These are phyloP conservation scores for Melanostigma gelatinosum DNA, from an alignment of 2,113 vertebrate genomes.

Conservation along the genomic window DNA sequence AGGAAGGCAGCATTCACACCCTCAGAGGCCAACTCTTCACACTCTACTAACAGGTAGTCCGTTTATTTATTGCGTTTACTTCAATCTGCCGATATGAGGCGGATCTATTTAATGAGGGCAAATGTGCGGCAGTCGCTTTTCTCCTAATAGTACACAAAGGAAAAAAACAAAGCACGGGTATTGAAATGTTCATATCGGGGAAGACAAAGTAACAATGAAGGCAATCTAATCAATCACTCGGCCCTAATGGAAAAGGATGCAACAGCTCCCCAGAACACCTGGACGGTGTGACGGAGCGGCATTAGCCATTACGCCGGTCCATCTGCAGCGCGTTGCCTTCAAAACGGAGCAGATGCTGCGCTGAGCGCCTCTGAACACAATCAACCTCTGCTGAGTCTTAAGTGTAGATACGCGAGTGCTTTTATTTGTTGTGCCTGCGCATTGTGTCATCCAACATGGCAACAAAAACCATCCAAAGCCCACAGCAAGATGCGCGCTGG, in stretches of 20 bases:
- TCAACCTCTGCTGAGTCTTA: constrained; percentile 24
- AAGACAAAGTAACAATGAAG: constrained; percentile 19
- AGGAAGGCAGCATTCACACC: neutral
- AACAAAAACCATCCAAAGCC: neutral
- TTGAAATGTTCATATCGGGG: constrained; percentile 29
- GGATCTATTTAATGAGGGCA: constrained; percentile 4
- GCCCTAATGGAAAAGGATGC: constrained; percentile 54
- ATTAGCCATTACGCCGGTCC: constrained; percentile 56
- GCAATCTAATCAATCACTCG: constrained; percentile 53
- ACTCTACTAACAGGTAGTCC: neutral
- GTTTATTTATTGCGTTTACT: constrained; percentile 29
- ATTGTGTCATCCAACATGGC: constrained; percentile 18
- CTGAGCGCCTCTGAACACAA: constrained; percentile 3
- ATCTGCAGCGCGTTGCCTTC: constrained; percentile 47
- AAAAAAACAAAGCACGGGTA: neutral
- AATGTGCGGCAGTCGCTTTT: neutral
- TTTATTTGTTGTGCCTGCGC: neutral
- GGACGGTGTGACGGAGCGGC: constrained; percentile 44
- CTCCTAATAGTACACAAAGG: neutral
- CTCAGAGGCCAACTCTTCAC: neutral
- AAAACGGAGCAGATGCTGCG: constrained; percentile 60
- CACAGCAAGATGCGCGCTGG: neutral
- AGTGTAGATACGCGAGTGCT: neutral
- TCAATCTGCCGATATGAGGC: constrained; percentile 27
- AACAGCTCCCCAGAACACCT: constrained; percentile 61